A percentile compares a stretch with the other conserved stretches of the same genome.
phyloP scores from a whole-genome alignment of 2,888 invertebrate genomes.

The Acleris cristana region DNA sequence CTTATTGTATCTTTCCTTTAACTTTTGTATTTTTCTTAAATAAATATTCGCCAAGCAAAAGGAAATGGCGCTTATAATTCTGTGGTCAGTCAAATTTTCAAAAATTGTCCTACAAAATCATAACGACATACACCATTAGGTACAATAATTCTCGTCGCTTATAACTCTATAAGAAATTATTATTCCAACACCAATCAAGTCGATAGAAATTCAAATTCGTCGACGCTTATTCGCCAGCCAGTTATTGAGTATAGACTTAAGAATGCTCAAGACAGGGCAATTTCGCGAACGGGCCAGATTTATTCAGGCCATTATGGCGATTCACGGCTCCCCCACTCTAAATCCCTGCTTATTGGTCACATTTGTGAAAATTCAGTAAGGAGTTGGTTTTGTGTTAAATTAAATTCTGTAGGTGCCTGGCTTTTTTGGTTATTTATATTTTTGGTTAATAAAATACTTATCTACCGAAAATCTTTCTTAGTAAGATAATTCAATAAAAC shows the following conservation, averaged over 20 bases:
- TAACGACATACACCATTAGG: too few species aligned
- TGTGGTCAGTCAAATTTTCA: too few species aligned
- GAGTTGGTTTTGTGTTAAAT: slow-evolving; percentile 30
- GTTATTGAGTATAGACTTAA: slow-evolving; percentile 23
- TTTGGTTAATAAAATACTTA: neutral
- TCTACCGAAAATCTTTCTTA: too few species aligned
- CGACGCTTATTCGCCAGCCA: slow-evolving; percentile 1
- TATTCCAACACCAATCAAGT: slow-evolving; percentile 8
- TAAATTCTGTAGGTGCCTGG: slow-evolving; percentile 14
- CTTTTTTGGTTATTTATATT: neutral
- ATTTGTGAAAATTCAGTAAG: slow-evolving; percentile 34
- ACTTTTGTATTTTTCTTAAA: too few species aligned
- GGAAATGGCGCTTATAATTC: too few species aligned
- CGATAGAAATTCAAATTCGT: slow-evolving; percentile 16
- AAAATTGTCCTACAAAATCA: too few species aligned
- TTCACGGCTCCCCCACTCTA: slow-evolving; percentile 27
- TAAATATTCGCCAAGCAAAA: too few species aligned
- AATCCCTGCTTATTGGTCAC: slow-evolving; percentile 35
- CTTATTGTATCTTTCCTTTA: neutral
- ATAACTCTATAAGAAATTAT: neutral
- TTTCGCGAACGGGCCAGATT: slow-evolving; percentile 32
- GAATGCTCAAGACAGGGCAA: slow-evolving; percentile 24
- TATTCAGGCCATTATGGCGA: slow-evolving; percentile 38
- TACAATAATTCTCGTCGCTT: neutral
- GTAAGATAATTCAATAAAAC: too few species aligned